phyloP scores from a whole-genome alignment of 2,113 vertebrate species.

The Megatriorchis doriae region DNA sequence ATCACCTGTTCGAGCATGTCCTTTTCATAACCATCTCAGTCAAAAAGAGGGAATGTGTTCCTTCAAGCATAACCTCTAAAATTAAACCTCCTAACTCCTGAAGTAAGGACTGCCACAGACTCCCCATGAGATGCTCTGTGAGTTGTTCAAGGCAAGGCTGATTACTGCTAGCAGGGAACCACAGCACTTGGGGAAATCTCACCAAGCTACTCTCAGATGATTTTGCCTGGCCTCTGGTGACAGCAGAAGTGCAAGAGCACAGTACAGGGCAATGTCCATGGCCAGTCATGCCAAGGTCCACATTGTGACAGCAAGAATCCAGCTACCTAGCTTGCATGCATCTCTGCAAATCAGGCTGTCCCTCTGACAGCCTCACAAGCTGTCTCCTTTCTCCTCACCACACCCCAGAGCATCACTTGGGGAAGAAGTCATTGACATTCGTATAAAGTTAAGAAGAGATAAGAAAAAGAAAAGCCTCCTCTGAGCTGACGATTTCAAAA shows the following conservation, averaged over 20 bases:
- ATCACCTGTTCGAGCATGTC: background rate
- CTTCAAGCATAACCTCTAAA: background rate
- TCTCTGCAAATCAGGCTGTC: background rate
- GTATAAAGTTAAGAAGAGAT: background rate
- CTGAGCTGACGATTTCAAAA: background rate
- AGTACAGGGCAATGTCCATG: background rate
- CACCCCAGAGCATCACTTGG: background rate
- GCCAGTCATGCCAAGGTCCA: background rate
- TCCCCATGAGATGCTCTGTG: background rate
- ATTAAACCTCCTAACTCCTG: background rate
- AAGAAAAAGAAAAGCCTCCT: background rate
- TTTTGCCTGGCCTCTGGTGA: background rate
- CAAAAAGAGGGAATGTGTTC: background rate
- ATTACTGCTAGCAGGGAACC: background rate
- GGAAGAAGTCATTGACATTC: background rate
- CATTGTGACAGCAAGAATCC: fast-evolving
- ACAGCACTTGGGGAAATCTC: background rate
- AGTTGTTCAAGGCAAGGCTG: background rate
- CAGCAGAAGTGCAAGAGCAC: background rate
- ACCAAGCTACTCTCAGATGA: background rate
- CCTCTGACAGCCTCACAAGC: background rate
- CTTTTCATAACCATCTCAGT: background rate
- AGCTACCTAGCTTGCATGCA: background rate
- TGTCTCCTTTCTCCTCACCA: too few species aligned
- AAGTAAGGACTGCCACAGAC: background rate